A percentile compares a stretch with the other conserved stretches of the same genome.
phyloP scores from a whole-genome alignment of 2,113 vertebrate species.

The Callionymus lyra region DNA sequence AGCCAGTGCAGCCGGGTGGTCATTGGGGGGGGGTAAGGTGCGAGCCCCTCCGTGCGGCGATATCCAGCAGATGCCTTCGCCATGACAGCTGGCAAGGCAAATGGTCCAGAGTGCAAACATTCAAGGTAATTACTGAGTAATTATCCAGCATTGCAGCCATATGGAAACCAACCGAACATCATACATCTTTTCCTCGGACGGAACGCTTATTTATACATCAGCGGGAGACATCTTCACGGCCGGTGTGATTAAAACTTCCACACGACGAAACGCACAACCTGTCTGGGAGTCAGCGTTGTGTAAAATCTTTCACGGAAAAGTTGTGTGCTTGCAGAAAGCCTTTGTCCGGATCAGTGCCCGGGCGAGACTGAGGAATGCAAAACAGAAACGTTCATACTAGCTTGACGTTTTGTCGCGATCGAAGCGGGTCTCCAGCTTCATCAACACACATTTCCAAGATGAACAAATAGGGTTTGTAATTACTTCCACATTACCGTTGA shows the following conservation, averaged over 20 bases:
- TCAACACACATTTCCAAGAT: constrained; percentile 7
- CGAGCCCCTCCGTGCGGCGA: constrained; percentile 11
- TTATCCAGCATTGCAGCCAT: constrained; percentile 55
- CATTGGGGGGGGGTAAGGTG: constrained; percentile 26
- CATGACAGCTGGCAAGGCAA: constrained; percentile 58
- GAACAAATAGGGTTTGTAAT: constrained; percentile 12
- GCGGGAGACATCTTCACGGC: constrained; percentile 12
- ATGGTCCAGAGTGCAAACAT: constrained; percentile 61
- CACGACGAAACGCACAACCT: constrained; percentile 2
- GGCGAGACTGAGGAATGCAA: constrained; percentile 39
- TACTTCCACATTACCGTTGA: constrained; percentile 6
- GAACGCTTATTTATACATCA: constrained; percentile 14
- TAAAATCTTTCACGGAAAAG: constrained; percentile 8
- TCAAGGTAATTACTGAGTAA: constrained; percentile 59
- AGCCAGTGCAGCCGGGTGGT: constrained; percentile 29
- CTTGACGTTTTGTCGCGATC: constrained; percentile 23
- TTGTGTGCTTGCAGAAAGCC: constrained; percentile 10
- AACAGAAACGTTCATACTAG: constrained; percentile 41
- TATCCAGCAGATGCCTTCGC: constrained; percentile 33
- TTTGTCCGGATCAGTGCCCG: constrained; percentile 9
- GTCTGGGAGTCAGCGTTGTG: constrained; percentile 3
- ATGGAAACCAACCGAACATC: constrained; percentile 45
- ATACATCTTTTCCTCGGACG: constrained; percentile 42
- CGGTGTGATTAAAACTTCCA: constrained; percentile 9
- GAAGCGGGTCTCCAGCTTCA: constrained; percentile 26